These are phyloP conservation scores for Balanococcus diminutus DNA, from an alignment of 2,888 invertebrate genomes.

Conservation along the genomic window DNA sequence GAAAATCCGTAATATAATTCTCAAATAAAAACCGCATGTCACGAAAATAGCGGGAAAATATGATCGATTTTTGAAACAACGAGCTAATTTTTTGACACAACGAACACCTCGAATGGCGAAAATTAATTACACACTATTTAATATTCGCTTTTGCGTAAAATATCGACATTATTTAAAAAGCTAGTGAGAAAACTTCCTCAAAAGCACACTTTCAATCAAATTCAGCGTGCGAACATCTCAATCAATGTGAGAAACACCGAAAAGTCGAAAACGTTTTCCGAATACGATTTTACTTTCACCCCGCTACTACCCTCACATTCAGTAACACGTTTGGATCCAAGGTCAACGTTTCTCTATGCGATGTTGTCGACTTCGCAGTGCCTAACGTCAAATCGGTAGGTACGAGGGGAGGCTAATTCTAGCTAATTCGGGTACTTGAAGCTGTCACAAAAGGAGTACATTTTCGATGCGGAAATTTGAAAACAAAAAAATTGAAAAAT, in stretches of 20 bases:
- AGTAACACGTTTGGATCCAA: neutral
- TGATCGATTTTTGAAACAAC: neutral
- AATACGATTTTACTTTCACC: slow-evolving; percentile 18
- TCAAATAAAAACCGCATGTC: slow-evolving; percentile 9
- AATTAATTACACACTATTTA: neutral
- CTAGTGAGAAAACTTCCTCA: neutral
- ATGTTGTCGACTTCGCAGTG: neutral
- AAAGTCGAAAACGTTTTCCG: slow-evolving; percentile 37
- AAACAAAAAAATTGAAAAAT: too few relatives aligned
- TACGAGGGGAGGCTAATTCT: too few relatives aligned
- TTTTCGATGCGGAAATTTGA: too few relatives aligned
- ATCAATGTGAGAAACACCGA: slow-evolving; percentile 41
- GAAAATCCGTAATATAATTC: neutral
- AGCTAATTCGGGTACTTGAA: too few relatives aligned
- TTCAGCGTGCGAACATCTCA: slow-evolving; percentile 34
- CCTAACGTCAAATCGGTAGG: neutral
- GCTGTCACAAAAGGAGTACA: too few relatives aligned
- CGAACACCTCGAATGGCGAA: neutral
- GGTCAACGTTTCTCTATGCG: neutral
- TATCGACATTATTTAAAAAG: neutral
- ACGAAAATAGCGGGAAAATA: slow-evolving; percentile 36
- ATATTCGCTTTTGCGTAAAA: neutral
- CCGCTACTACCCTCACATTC: neutral
- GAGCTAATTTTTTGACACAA: neutral
- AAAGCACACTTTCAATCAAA: slow-evolving; percentile 19